Conservation (phyloP, 2,113 vertebrate genomes). For the Ascaphus truei region DNA sequence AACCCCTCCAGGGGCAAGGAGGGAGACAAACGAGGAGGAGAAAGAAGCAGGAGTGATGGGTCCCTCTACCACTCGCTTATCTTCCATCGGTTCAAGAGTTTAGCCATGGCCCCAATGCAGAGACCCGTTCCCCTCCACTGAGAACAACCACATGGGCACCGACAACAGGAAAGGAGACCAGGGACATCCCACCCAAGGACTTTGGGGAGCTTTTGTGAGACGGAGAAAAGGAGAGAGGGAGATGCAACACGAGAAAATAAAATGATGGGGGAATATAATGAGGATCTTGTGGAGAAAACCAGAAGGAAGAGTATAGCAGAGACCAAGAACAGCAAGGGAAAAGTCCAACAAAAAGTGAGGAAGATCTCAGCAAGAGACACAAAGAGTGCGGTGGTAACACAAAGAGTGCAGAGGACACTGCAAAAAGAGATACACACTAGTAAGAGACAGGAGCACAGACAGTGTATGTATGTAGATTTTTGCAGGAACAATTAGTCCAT, state of each 20-base stretch:
- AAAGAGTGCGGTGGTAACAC: not conserved
- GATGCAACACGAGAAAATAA: not conserved
- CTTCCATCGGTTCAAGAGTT: conserved; percentile 37
- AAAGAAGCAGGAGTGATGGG: conserved; percentile 33
- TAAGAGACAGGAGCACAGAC: not conserved
- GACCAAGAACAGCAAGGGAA: not conserved
- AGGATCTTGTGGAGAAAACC: too few species aligned
- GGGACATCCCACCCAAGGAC: not conserved
- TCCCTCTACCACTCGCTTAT: conserved; percentile 37
- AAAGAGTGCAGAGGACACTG: too few species aligned
- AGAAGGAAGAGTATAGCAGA: too few species aligned
- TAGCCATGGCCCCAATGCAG: conserved; percentile 28
- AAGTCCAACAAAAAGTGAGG: not conserved
- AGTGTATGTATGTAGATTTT: not conserved
- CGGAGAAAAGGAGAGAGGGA: not conserved
- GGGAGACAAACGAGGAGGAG: conserved; percentile 18
- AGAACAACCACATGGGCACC: conserved; percentile 17
- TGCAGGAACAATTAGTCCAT: not conserved
- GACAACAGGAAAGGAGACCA: not conserved
- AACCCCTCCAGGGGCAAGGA: conserved; percentile 29
- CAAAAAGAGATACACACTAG: too few species aligned
- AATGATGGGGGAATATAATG: too few species aligned
- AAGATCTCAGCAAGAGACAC: not conserved
- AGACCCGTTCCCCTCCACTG: conserved; percentile 24
- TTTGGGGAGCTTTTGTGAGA: not conserved